Base-by-base conservation (phyloP, 1,140 invertebrate species). In the Macrobrachium nipponense region DNA sequence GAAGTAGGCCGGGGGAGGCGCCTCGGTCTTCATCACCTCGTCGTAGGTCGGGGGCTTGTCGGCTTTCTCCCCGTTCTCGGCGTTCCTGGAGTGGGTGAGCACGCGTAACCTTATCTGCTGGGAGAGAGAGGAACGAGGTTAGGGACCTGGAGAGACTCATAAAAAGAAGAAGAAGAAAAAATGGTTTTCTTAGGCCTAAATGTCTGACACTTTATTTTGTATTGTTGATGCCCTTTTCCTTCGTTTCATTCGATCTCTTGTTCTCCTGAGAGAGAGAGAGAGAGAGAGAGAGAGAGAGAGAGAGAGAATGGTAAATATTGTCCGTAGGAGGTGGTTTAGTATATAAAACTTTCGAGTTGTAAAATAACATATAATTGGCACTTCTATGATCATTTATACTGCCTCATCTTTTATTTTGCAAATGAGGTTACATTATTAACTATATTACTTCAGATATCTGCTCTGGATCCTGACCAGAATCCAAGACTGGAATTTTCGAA, bases 11-110 rank as follows among this genome's bases (percentile, higher is more conserved):
- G 84, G 84, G 3, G 84, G 84, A 43, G 84, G 84, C 51, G 78
- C 84, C 68, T 86, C 84, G 0, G 76, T 80, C 27, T 86, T 72
- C 77, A 86, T 86, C 44, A 80, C 84, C 66, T 86, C 84, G 59
- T 86, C 76, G 77, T 86, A 86, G 43, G 84, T 80, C 2, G 84
- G 84, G 5, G 84, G 84, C 20, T 23, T 8, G 64, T 86, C 84
- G 10, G 20, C 2, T 78, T 86, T 86, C 43, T 72, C 84, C 23
- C 77, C 68, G 17, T 62, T 44, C 14, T 80, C 77, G 36, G 58
- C 68, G 0, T 27, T 44, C n/a, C 80, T n/a, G 27, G 76, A 76
- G 72, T 76, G 72, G 10, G 82, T 70, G 77, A 86, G 58, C 59
- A 86, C 84, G 11, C 84, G 84, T 12, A 86, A 51, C 27, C 84